Base-by-base conservation (phyloP, 1,140 invertebrate genomes). In the Ectropis grisescens region DNA sequence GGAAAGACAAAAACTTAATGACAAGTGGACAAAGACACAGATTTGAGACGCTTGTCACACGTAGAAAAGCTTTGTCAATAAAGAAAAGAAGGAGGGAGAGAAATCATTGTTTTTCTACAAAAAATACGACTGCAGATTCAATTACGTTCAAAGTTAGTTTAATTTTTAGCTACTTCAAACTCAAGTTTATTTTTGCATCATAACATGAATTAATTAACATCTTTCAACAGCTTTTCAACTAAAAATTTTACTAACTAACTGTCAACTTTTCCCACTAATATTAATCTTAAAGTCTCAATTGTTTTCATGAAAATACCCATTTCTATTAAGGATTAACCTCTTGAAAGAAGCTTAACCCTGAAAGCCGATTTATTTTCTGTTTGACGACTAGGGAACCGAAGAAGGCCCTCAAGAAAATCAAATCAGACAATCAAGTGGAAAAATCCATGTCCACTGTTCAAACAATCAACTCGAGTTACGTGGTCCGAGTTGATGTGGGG, bases 401-500 rank as follows among this genome's bases (percentile, higher is more conserved):
- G 59, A 52, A 54, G 46, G 33, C 60, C 57, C 64, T 66, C 47
- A 53, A 65, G 56, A 59, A 79, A 79, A 76, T 79, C 65, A 72
- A 74, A 79, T 79, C 71, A 72, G 71, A 79, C 69, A 79, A 79
- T 79, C 74, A 79, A 79, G 69, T 74, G 65, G 71, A 79, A 79
- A 79, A 79, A 74, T 80, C 69, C 53, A 66, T 67, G 69, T 76
- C 57, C 61, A 48, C 41, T 58, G 62, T 56, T 58, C 74, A 80
- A 80, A 80, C 74, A 80, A 76, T 80, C 74, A 74, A 59, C 62
- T 80, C 55, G 56, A 76, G 71, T 80, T 80, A 80, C 70, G 44
- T 44, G 48, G 46, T 41, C 47, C 25, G 33, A 45, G 57, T 47
- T 72, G 67, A 75, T 62, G 72, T 54, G 51, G 65, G 70, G 60